These are phyloP conservation scores for Scortum barcoo DNA, from an alignment of 2,113 vertebrate species.

Conservation along the genomic window DNA sequence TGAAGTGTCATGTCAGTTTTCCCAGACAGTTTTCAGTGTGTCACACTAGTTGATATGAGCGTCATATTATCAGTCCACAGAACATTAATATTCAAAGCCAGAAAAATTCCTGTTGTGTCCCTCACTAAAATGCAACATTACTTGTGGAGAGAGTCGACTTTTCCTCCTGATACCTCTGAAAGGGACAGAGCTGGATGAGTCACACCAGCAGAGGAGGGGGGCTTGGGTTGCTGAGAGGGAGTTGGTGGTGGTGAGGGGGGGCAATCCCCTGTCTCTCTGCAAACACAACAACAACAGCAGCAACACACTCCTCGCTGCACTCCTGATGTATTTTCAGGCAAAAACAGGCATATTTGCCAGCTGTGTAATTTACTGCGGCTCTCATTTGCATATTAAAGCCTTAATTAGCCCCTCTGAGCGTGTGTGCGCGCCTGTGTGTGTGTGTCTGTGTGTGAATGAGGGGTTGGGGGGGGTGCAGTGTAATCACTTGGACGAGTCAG, in stretches of 20 bases:
- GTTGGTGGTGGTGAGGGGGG: conserved; percentile 11
- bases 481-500: conserved; percentile 89
- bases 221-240: conserved; percentile 35
- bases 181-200: conserved; percentile 61
- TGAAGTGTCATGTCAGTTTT: neutral
- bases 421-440: conserved; percentile 82
- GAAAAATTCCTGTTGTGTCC: neutral
- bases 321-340: conserved; percentile 86
- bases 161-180: conserved; percentile 52
- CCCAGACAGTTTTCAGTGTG: neutral
- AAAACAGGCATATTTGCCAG: conserved; percentile 98
- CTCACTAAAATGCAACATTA: conserved; percentile 23
- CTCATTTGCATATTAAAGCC: conserved; percentile 99
- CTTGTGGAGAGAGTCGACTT: conserved; percentile 29
- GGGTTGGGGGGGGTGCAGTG: conserved; percentile 75
- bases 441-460: conserved; percentile 31
- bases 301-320: conserved; percentile 79
- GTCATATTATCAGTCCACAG: neutral
- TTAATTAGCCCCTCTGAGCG: conserved; percentile 99
- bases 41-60: neutral
- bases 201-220: conserved; percentile 28
- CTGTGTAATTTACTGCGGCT: conserved; percentile 96
- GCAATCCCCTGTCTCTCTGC: conserved; percentile 73
- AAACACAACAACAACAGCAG: conserved; percentile 79
- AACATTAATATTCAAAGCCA: conserved; percentile 1